Evolutionary conservation across 1,140 invertebrate genomes (phyloP), one percentile per base, ranked within the genome.

Genomic region (Brachionus rubens): DNA sequence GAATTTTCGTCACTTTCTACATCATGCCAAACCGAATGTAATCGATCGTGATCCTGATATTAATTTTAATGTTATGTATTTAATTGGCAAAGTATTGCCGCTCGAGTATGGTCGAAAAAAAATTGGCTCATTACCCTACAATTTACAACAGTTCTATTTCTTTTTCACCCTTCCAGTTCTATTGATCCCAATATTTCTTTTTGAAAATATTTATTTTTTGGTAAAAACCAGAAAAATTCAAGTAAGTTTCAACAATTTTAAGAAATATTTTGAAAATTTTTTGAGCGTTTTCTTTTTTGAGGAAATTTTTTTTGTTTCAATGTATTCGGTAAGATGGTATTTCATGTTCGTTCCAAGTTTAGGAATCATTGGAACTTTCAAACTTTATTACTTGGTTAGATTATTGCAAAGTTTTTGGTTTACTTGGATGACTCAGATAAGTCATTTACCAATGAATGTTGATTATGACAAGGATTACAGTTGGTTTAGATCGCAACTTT

Each of bases 371-470:
- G 41, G 65, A 80, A 77, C 43, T 77, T 65, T 54, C 26, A 50
- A 50, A 40, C 26, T 50, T 47, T 28, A 30, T 1, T 50, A 36
- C 52, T 40, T 76, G 43, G 26, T 76, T 1, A 40, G 77, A 26
- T 56, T 48, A 3, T 33, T 81, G 12, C 78, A 79, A 50, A 82
- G 81, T 54, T 80, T 81, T 43, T 84, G 83, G 83, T 85, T 85
- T 78, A 81, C 81, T 1, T 82, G 82, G 82, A 81, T 82, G 2
- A 79, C 80, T 12, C 84, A 85, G 78, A 82, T 82, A 26, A 84
- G 81, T 76, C 84, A 85, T 78, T 80, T 84, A 6, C 83, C 83
- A 5, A 84, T 84, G 82, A 77, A 82, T n/a, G 80, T 85, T 24
- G 80, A 82, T 48, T 82, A 85, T 70, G 46, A 79, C 28, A 77